Evolutionary conservation across 2,888 invertebrate genomes (phyloP).

Genomic region (Lordiphosa fenestrarum): DNA sequence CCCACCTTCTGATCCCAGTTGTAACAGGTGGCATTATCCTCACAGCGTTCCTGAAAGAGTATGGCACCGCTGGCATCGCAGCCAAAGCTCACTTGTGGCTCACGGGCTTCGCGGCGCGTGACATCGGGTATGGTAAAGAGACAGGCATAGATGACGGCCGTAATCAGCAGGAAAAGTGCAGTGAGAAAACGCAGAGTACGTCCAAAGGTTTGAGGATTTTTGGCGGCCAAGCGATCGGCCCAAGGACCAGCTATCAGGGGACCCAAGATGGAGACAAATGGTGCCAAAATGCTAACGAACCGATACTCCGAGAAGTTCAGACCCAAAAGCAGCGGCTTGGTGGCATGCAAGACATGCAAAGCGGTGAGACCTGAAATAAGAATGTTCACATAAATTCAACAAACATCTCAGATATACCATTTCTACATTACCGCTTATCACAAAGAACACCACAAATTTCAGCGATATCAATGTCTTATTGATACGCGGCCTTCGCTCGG

Average conservation of each 20-base stretch:
- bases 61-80: conserved; percentile 87
- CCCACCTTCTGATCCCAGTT: conserved; percentile 86
- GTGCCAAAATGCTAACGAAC: conserved; percentile 89
- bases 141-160: conserved; percentile 86
- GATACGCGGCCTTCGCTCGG: conserved; percentile 80
- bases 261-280: conserved; percentile 89
- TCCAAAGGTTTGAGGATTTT: conserved; percentile 81
- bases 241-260: conserved; percentile 89
- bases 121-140: conserved; percentile 86
- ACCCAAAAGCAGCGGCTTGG: conserved; percentile 82
- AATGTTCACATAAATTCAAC: background rate
- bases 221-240: conserved; percentile 83
- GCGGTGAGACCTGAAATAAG: conserved; percentile 86
- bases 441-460: conserved; percentile 90
- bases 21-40: conserved; percentile 85
- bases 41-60: conserved; percentile 88
- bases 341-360: conserved; percentile 89
- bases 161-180: conserved; percentile 85
- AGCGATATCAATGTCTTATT: conserved; percentile 88
- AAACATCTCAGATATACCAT: background rate
- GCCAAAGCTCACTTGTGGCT: conserved; percentile 85
- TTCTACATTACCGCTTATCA: conserved; percentile 86
- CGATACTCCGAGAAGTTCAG: conserved; percentile 88
- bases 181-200: conserved; percentile 86
- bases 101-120: conserved; percentile 82